Evolutionary conservation across 2,113 vertebrate species (phyloP).

Genomic region (Saimiri boliviensis): DNA sequence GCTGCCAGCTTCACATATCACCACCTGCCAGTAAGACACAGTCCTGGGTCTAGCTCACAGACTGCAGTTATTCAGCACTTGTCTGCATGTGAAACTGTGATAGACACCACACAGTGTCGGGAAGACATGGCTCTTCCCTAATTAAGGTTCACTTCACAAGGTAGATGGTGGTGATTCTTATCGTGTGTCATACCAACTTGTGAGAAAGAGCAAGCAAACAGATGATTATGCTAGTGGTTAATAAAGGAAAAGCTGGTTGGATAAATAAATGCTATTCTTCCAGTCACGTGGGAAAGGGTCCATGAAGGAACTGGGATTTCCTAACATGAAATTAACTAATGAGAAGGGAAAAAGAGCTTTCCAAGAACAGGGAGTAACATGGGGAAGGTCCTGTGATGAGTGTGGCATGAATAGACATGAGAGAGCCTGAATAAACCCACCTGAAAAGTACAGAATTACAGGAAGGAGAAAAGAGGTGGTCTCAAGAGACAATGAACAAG

Average conservation of each 20-base stretch:
- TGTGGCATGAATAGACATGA: not conserved
- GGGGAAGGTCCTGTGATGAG: not conserved
- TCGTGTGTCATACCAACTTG: not conserved
- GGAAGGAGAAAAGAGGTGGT: not conserved
- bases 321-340: constrained; percentile 1
- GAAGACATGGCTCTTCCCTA: not conserved
- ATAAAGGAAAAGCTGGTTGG: not conserved
- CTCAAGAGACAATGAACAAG: not conserved
- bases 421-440: not conserved
- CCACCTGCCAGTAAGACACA: not conserved
- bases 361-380: not conserved
- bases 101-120: not conserved
- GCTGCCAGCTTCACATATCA: not conserved
- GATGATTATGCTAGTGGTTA: not conserved
- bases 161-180: not conserved
- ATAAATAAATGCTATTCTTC: not conserved
- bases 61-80: not conserved
- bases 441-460: not conserved
- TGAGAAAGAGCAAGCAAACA: not conserved
- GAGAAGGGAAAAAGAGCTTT: not conserved
- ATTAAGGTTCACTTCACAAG: not conserved
- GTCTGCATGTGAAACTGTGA: not conserved
- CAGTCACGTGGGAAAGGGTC: not conserved
- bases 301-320: not conserved
- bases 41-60: not conserved